Conservation (phyloP, 2,113 vertebrate genomes). For the Eonycteris spelaea region DNA sequence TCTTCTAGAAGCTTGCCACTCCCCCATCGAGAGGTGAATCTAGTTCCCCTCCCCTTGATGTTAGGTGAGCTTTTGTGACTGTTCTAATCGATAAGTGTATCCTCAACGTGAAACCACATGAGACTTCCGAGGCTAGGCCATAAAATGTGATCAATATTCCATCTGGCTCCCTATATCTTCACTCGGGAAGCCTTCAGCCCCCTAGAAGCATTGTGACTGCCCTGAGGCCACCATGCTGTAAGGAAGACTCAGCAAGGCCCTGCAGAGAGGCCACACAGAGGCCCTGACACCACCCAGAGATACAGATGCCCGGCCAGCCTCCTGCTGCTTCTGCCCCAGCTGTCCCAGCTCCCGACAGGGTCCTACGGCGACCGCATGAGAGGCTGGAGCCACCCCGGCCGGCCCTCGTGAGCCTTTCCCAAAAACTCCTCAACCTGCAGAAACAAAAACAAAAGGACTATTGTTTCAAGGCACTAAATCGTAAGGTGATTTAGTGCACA, state of each 20-base stretch:
- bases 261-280: not conserved
- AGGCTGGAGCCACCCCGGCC: not conserved
- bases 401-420: rapidly evolving
- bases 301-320: not conserved
- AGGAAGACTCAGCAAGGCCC: not conserved
- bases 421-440: not conserved
- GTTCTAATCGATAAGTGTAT: not conserved
- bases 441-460: not conserved
- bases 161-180: not conserved
- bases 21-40: not conserved
- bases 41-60: not conserved
- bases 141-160: not conserved
- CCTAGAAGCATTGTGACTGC: not conserved
- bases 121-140: not conserved
- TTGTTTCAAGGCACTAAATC: not conserved
- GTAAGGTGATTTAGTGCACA: not conserved
- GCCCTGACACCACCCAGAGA: not conserved
- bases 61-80: not conserved
- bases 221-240: not conserved
- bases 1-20: not conserved
- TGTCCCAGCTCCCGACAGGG: not conserved
- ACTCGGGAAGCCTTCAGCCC: not conserved
- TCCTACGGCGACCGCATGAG: rapidly evolving
- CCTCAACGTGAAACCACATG: not conserved
- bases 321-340: not conserved